Evolutionary conservation across 2,888 invertebrate genomes (phyloP), one percentile per base, ranked within the genome.

Genomic region (Andrena bucephala): DNA sequence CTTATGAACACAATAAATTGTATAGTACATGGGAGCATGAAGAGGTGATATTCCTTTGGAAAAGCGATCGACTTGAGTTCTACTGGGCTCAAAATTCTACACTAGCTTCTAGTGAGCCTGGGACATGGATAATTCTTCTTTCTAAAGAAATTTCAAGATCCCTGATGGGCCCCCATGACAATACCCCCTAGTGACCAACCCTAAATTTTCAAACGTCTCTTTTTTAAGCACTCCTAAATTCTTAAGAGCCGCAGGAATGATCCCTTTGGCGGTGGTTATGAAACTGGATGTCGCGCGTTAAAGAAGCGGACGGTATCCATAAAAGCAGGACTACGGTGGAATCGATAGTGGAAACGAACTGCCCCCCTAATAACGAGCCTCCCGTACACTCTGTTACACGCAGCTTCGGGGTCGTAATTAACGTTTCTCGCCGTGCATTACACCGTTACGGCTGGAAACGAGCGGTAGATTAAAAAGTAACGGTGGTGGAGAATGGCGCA

Each of bases 401-500:
- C n/a, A 27, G 52, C 68, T 33, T 69, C 31, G 20, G 10, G 10
- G 60, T 24, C 36, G 59, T 60, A 59, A 70, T 70, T 59, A 59
- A 70, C 70, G 60, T 60, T 70, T 36, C 70, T 36, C 48, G 27
- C 27, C 70, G 59, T 60, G 27, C 20, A 5, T 60, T 42, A 24
- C 31, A 27, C 24, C 60, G 29, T 42, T 70, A 42, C 36, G 70
- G 29, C 48, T n/a, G 50, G 20, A 16, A 71, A 62, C n/a, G 60
- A 4, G 54, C 68, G 60, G 60, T 48, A 60, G 31, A 71, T 71
- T 60, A 62, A 71, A 71, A 71, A 71, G 62, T 71, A 71, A 74
- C 42, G 33, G 42, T 27, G 24, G 29, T 1, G 33, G 33, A 13
- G 16, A 31, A 5, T 24, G 33, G 24, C 8, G 10, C 16, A 24